A percentile compares a stretch with the other conserved stretches of the same genome.
These are phyloP conservation scores for Nasonia giraulti DNA, from an alignment of 1,140 invertebrate species.

Conservation along the genomic window DNA sequence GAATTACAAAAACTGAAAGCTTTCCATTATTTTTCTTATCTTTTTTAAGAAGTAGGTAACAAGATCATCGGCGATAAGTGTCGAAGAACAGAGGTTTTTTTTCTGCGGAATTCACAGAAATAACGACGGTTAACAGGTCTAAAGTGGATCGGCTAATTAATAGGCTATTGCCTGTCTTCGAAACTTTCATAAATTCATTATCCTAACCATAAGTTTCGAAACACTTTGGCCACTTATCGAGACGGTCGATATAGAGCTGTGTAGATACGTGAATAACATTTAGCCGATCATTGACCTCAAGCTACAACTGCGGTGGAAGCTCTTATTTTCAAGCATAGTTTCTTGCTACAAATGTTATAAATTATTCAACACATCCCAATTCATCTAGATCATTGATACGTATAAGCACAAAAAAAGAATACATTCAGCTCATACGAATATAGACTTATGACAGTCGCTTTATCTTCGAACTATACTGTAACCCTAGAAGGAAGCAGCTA, in stretches of 20 bases:
- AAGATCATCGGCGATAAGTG: no score
- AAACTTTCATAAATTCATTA: slow-evolving; percentile 54
- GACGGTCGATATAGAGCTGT: slow-evolving; percentile 32
- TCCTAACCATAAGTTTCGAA: slow-evolving; percentile 27
- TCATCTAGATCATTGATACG: not conserved
- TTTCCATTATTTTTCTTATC: no score
- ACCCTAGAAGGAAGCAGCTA: slow-evolving; percentile 11
- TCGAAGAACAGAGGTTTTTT: not conserved
- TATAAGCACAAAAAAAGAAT: not conserved
- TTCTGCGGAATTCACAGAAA: not conserved
- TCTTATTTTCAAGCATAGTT: no score
- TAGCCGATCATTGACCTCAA: not conserved
- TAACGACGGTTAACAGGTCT: slow-evolving; percentile 26
- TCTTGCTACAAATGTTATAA: not conserved
- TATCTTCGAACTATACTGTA: slow-evolving; percentile 11
- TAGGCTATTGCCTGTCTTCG: slow-evolving; percentile 29
- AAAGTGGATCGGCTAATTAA: slow-evolving; percentile 49
- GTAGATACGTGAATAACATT: not conserved
- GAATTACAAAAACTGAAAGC: no score
- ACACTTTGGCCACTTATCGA: slow-evolving; percentile 36
- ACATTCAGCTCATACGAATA: no score
- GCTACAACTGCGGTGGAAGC: no score
- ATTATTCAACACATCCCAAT: not conserved
- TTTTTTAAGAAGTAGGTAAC: no score
- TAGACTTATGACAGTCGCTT: no score